Conservation (phyloP, 2,797 vertebrate species). For the Notamacropus eugenii region DNA sequence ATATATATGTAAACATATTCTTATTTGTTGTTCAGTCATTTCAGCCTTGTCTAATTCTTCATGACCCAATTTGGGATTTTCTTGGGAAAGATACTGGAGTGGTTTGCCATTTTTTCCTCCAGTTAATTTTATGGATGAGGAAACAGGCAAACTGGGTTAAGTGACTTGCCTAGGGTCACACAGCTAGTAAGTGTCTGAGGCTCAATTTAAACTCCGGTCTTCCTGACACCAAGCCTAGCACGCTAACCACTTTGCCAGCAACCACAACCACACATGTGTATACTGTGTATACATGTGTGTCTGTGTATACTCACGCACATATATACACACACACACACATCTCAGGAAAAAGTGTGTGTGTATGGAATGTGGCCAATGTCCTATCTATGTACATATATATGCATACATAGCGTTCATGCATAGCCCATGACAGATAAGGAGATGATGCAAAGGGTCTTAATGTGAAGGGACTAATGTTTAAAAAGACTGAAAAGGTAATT, state of each 20-base stretch:
- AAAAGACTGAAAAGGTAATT: too few relatives aligned
- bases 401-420: too few relatives aligned
- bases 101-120: background rate
- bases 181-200: background rate
- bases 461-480: too few relatives aligned
- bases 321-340: too few relatives aligned
- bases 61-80: background rate
- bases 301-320: too few relatives aligned
- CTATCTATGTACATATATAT: too few relatives aligned
- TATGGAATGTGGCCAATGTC: too few relatives aligned
- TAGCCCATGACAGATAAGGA: too few relatives aligned
- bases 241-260: background rate
- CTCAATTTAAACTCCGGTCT: too few relatives aligned
- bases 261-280: slow-evolving; percentile 14
- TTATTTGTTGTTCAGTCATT: background rate
- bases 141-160: background rate
- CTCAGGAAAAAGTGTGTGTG: too few relatives aligned
- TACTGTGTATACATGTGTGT: background rate
- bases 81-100: background rate
- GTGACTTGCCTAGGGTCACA: background rate
- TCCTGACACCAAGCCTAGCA: too few relatives aligned
- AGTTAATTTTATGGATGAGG: background rate
- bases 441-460: too few relatives aligned
- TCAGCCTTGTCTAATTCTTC: background rate
- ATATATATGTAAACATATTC: background rate